Base-by-base conservation (phyloP, 2,113 vertebrate species). In the Melanostigma gelatinosum region DNA sequence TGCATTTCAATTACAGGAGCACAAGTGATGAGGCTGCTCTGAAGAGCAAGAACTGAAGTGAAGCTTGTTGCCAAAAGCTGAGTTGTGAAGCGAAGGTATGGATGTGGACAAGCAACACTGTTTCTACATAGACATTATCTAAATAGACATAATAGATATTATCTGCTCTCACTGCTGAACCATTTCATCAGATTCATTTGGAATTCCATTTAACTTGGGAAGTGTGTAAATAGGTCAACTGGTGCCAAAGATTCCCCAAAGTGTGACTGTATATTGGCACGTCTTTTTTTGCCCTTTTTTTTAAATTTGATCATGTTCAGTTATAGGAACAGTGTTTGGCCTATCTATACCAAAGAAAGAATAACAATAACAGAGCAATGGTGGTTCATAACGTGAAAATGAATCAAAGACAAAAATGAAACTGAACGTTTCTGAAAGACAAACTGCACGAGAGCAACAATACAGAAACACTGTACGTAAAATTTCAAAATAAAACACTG, bases 1-100 rank as follows among this genome's bases (percentile, higher is more conserved):
- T 88, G 88, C 80, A 91, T 91, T 86, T 87, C 64, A 91, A 90
- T 87, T 66, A 69, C 18, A 34, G 66, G 42, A 70, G 60, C 63
- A 27, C 18, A 20, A 78, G 62, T 63, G 80, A 75, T 0, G 62
- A 70, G 66, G 79, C 71, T 57, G 77, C 72, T 68, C 57, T 32
- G 58, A 64, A 80, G 62, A 55, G 73, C 57, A 36, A 70, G 64
- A 52, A 44, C 36, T 70, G 46, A 67, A 72, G 48, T 29, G 66
- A 32, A 50, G 79, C 27, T 32, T 8, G 58, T 70, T 77, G 80
- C 66, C 72, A 65, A 85, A 70, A 77, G 84, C 84, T 55, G 72
- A 76, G 67, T 84, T 61, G 61, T 80, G 40, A 48, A 80, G 70
- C 12, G 6, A 57, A 18, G 18, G 38, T 70, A 58, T 77, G 60